Base-by-base conservation (phyloP, 2,797 vertebrate genomes). In the Eidolon dupreanum region DNA sequence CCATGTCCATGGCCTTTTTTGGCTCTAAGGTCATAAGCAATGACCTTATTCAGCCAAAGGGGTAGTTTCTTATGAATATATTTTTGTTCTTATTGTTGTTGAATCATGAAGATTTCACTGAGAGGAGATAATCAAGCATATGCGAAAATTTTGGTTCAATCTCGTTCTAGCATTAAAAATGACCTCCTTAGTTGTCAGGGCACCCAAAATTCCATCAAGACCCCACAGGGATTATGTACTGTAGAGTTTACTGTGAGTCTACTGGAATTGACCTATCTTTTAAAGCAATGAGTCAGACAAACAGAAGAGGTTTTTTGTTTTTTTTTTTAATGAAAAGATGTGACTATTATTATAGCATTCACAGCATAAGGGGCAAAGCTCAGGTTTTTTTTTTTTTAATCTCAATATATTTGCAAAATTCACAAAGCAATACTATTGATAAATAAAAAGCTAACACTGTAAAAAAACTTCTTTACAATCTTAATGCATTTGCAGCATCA, bases 371-470 rank as follows among this genome's bases (percentile, higher is more conserved):
- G 90, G 15, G 51, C 70, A 95, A 88, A 88, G 1, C 3, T 15
- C 41, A 36, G 6, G 24, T 77, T 19, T 28, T 8, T 28, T 8
- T 59, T 51, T 79, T 93, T 74, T 70, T 41, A 84, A 65, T n/a
- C 71, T 96, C 74, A 90, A 51, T 68, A 71, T 75, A 88, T 95
- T 94, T 96, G 41, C 33, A 95, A 96, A 95, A 93, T 49, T 78
- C 79, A 93, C 53, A 97, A 86, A 81, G 41, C 13, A 87, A 83
- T 57, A 41, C 15, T 78, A 73, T 9, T 85, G 51, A 71, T 89
- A 87, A 95, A 82, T 93, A 96, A 92, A 96, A 88, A 55, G 6
- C 24, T 36, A 90, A 83, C 49, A 89, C 17, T 90, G 5, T 75
- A 83, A 57, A 94, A 93, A 84, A 92, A 78, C 6, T 11, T 96